These are phyloP conservation scores for Archips crataeganus DNA, from an alignment of 2,888 invertebrate genomes.

Conservation along the genomic window DNA sequence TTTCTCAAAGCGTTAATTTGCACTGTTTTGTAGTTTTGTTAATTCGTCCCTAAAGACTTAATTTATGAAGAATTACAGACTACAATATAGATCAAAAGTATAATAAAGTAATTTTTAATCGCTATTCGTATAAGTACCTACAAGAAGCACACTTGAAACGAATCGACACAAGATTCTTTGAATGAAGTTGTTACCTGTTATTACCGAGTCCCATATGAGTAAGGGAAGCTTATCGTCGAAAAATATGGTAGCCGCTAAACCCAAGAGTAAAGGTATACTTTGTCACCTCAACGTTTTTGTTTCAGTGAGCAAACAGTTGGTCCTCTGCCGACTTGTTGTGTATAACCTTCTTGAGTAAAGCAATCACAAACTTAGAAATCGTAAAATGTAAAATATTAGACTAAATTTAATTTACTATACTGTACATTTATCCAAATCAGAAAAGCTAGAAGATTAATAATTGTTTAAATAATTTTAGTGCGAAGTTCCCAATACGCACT, in stretches of 20 bases:
- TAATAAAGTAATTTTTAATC: too few relatives aligned
- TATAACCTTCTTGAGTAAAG: background rate
- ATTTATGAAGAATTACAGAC: background rate
- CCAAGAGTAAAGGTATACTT: slow-evolving; percentile 38
- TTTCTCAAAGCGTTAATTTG: background rate
- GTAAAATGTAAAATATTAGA: background rate
- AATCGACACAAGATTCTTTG: slow-evolving; percentile 14
- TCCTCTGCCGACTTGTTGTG: background rate
- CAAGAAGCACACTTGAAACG: background rate
- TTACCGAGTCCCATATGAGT: slow-evolving; percentile 34
- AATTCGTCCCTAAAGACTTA: background rate
- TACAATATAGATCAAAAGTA: background rate
- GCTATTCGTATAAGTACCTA: too few relatives aligned
- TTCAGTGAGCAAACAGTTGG: background rate
- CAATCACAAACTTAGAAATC: background rate
- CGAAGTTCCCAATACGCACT: too few relatives aligned
- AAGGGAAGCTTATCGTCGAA: slow-evolving; percentile 32
- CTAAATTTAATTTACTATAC: background rate
- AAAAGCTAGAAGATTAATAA: background rate
- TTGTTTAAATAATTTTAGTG: background rate
- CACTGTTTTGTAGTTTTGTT: background rate
- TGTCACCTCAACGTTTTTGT: background rate
- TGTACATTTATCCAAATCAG: background rate
- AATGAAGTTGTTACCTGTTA: background rate
- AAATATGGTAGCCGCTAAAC: slow-evolving; percentile 36